Evolutionary conservation across 1,140 invertebrate genomes (phyloP), one percentile per base, ranked within the genome.

Genomic region (Drosophila sproati): DNA sequence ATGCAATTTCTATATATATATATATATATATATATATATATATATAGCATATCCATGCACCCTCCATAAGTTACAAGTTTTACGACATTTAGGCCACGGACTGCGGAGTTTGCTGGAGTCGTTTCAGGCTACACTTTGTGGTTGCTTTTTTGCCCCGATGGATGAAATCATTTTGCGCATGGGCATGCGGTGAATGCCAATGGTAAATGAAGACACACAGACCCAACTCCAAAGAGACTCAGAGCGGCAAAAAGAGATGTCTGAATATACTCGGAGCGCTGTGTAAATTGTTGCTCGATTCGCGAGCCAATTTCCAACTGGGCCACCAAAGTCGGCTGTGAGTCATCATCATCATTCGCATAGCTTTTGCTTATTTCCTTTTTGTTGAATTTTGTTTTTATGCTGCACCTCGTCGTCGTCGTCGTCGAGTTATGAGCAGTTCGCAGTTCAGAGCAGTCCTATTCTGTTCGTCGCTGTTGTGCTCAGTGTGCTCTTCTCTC

Each of bases 341-440:
- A 76, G 55, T 76, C 73, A 76, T 76, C 73, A 43, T 34, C 68
- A 74, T 28, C 45, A 59, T 64, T 66, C 73, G 69, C 73, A 75
- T 70, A 71, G 73, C 52, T 72, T 76, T 66, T 55, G 69, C 66
- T 64, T 60, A 64, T 66, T 76, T 72, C 69, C 69, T 76, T 72
- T 60, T 63, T 37, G 32, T 32, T 41, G 6, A 29, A 5, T 39
- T n/a, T 10, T 52, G 29, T 54, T 67, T 55, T 69, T 60, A 54
- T 70, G 68, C 60, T 72, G 73, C 73, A 71, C 57, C 72, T 61
- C 57, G 55, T n/a, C 39, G 39, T n/a, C 7, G 8, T 41, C 57
- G 66, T 61, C 57, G 55, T 43, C 39, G 39, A n/a, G 39, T 41
- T 41, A 3, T 48, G 59, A 55, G 56, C 59, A 37, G 20, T 47